Conservation (phyloP, 1,140 invertebrate genomes). For the Bombus waltoni region DNA sequence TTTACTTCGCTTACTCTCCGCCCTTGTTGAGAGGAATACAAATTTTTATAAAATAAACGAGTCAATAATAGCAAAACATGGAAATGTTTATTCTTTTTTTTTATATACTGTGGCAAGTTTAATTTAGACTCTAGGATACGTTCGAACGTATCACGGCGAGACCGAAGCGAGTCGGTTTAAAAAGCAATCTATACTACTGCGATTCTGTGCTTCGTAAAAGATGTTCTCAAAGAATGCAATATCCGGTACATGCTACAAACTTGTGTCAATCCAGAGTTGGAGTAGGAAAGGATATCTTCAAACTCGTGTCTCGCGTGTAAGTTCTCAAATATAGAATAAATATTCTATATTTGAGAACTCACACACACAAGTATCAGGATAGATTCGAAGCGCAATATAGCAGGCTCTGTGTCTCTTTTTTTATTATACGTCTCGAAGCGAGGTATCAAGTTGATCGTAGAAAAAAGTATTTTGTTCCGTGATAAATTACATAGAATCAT, state of each 20-base stretch:
- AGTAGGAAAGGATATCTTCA: not conserved
- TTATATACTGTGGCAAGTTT: not conserved
- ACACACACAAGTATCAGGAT: too few species aligned
- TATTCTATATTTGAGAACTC: not conserved
- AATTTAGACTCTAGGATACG: not conserved
- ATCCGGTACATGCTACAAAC: constrained; percentile 25
- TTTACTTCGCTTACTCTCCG: too few species aligned
- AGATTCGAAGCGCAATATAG: too few species aligned
- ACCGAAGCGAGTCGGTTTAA: not conserved
- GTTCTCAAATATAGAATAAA: not conserved
- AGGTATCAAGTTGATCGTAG: too few species aligned
- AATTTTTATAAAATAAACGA: not conserved
- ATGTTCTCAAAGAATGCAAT: not conserved
- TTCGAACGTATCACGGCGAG: not conserved
- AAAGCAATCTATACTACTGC: constrained; percentile 35
- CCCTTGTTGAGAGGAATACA: not conserved
- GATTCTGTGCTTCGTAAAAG: not conserved
- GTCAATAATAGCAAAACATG: not conserved
- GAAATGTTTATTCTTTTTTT: not conserved
- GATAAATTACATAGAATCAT: too few species aligned
- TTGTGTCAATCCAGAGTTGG: not conserved
- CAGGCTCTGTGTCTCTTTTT: too few species aligned
- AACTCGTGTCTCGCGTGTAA: not conserved
- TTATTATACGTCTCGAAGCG: too few species aligned
- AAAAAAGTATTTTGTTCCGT: too few species aligned